These are phyloP conservation scores for Musca vetustissima DNA, from an alignment of 1,140 invertebrate species.

Conservation along the genomic window DNA sequence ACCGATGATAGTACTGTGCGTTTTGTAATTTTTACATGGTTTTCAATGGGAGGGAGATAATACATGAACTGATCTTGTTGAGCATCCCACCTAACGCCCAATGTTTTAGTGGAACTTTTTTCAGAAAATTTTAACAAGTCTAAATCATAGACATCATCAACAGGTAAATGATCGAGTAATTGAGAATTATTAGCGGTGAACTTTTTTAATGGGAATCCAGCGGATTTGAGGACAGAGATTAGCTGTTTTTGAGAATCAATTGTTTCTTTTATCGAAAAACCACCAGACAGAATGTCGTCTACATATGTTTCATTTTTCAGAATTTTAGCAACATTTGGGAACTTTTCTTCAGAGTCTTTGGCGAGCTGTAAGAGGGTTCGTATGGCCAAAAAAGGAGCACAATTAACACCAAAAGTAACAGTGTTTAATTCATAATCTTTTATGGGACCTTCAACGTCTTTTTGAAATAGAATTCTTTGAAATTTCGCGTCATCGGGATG, in stretches of 20 bases:
- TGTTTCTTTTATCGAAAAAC: neutral
- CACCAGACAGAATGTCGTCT: conserved; percentile 5
- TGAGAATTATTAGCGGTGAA: neutral
- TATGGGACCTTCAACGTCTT: neutral
- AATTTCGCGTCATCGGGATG: neutral
- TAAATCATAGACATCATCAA: neutral
- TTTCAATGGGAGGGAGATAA: neutral
- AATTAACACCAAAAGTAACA: conserved; percentile 9
- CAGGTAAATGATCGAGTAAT: neutral
- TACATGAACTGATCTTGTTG: neutral
- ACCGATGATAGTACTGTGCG: neutral
- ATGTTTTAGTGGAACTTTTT: neutral
- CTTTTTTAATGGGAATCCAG: conserved; percentile 7
- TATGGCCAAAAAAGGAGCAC: conserved; percentile 12
- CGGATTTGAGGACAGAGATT: neutral
- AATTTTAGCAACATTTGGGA: neutral
- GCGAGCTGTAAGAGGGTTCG: neutral
- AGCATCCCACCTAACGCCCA: conserved; percentile 1
- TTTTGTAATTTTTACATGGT: neutral
- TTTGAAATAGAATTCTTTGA: conserved; percentile 14
- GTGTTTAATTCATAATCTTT: conserved; percentile 4
- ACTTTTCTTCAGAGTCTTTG: neutral
- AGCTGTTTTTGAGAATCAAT: neutral
- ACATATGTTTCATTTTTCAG: conserved; percentile 15
- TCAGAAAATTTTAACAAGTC: neutral